Conservation (phyloP, 1,140 invertebrate species). For the Tetramorium alpestre region DNA sequence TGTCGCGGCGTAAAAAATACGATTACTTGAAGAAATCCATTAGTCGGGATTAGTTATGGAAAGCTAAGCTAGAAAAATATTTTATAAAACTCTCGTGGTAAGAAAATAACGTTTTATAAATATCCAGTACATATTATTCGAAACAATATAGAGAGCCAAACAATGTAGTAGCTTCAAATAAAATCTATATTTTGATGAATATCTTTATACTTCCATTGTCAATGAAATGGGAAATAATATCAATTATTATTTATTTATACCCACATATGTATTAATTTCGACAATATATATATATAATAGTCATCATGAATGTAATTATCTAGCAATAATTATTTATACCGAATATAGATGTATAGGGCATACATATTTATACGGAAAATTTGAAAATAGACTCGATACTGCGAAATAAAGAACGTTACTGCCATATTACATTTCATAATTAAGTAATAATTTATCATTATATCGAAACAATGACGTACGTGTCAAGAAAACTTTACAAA, state of each 20-base stretch:
- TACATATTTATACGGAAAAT: slow-evolving; percentile 11
- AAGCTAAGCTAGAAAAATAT: not conserved
- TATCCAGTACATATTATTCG: not conserved
- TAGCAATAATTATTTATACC: slow-evolving; percentile 16
- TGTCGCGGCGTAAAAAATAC: not conserved
- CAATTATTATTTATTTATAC: not conserved
- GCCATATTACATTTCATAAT: not conserved
- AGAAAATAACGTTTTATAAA: not conserved
- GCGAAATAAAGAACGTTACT: not conserved
- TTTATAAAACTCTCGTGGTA: not conserved
- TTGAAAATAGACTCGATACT: not conserved
- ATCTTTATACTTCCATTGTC: not conserved
- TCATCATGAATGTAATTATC: not conserved
- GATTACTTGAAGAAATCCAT: not conserved
- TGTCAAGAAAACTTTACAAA: not conserved
- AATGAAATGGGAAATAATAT: not conserved
- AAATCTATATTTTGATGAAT: not conserved
- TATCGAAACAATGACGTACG: not conserved
- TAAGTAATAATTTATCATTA: slow-evolving; percentile 1
- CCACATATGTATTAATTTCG: not conserved
- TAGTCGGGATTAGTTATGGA: not conserved
- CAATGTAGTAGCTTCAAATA: slow-evolving; percentile 8
- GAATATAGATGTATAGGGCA: not conserved
- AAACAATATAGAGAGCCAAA: not conserved
- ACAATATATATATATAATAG: not conserved